A percentile compares a stretch with the other conserved stretches of the same genome.
These are phyloP conservation scores for Steinernema khuongi DNA, from an alignment of 1,140 invertebrate genomes.

Conservation along the genomic window DNA sequence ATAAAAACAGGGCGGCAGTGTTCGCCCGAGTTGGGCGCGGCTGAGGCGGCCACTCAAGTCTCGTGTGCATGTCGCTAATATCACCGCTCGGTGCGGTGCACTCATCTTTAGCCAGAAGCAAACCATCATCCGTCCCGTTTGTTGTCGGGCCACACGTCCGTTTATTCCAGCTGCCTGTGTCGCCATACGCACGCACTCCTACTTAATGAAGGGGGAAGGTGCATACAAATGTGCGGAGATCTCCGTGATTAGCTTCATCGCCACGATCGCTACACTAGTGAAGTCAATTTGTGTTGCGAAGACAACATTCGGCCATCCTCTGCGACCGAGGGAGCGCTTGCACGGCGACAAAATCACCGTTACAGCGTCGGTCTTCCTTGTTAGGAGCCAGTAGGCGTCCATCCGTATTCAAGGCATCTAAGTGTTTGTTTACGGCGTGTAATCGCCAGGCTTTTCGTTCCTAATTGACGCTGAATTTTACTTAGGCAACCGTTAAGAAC, in stretches of 20 bases:
- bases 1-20: neutral
- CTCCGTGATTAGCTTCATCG: neutral
- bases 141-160: neutral
- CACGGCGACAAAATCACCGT: no score
- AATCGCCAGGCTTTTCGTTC: no score
- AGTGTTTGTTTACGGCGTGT: no score
- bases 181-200: neutral
- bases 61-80: conserved; percentile 8
- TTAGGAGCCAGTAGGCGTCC: no score
- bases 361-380: no score
- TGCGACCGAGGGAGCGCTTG: no score
- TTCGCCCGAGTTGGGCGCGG: neutral
- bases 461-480: no score
- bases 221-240: neutral
- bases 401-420: no score
- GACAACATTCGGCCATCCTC: neutral
- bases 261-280: neutral
- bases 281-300: neutral
- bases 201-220: neutral
- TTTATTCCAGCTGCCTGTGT: neutral
- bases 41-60: neutral
- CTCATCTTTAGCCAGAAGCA: conserved; percentile 7
- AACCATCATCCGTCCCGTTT: neutral
- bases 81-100: neutral
- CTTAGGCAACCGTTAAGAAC: no score